Base-by-base conservation (phyloP, 2,113 vertebrate species). In the Oryzias celebensis region DNA sequence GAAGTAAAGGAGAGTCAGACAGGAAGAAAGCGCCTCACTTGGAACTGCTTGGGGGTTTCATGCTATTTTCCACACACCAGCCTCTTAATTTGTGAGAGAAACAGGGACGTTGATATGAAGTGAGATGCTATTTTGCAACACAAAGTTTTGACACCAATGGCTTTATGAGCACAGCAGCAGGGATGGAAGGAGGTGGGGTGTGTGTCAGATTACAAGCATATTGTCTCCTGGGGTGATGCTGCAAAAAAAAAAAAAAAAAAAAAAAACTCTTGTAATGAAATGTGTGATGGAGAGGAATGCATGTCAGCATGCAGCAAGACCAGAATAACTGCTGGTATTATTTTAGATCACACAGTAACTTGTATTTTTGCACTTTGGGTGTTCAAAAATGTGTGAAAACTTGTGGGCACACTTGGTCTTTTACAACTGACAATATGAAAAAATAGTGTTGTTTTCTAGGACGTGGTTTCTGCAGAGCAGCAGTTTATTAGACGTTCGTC, bases 241-340 rank as follows among this genome's bases (percentile, higher is more conserved):
- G 68, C 58, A 50, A 69, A 73, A 74, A 61, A 68, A 26, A 26
- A 26, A 26, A 26, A 26, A 26, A 5, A 5, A 26, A 26, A 26
- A 4, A 26, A 36, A 36, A 36, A 2, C 31, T 31, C 7, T 16
- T 78, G 76, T 85, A 83, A 87, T 81, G 82, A 65, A 83, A 77
- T 81, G 61, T 71, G 73, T 68, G 45, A 50, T 74, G 63, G 59
- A 72, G 73, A 78, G 16, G 71, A 83, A 83, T 80, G 42, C 12
- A 51, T 62, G 72, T 83, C 63, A 67, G 78, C 71, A 74, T 64
- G 67, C 36, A 56, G 41, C 13, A 49, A 62, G 72, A 55, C 49
- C 20, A 26, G 52, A 65, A 52, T 20, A 44, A 68, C 46, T 43
- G 50, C 28, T 12, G 2, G 3, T 41, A 45, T 56, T 62, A 18